Conservation (phyloP, 1,140 invertebrate genomes). For the Aphis gossypii region DNA sequence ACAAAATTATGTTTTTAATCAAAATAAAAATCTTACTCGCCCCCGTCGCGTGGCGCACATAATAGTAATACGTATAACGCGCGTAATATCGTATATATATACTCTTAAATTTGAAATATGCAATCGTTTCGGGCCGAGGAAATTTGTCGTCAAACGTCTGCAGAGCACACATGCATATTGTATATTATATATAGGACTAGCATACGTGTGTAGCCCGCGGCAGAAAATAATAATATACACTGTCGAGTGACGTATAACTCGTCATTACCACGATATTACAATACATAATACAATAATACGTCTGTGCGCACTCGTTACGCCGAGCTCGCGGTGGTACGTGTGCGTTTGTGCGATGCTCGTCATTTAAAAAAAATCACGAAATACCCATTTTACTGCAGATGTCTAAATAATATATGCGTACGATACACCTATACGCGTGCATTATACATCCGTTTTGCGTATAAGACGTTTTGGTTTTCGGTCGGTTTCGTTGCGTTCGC, state of each 20-base stretch:
- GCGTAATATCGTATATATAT: background rate
- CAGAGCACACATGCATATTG: background rate
- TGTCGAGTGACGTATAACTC: background rate
- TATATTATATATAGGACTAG: too few species aligned
- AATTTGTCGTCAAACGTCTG: constrained; percentile 5
- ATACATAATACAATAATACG: constrained; percentile 11
- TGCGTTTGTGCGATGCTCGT: background rate
- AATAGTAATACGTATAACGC: background rate
- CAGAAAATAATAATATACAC: background rate
- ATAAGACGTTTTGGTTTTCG: background rate
- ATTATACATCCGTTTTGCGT: background rate
- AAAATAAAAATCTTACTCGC: background rate
- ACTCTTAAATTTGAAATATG: constrained; percentile 13
- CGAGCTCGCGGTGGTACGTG: background rate
- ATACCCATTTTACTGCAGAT: background rate
- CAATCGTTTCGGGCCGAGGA: background rate
- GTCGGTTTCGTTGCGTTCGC: background rate
- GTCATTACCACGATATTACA: background rate
- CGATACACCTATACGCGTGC: too few species aligned
- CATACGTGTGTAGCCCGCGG: background rate
- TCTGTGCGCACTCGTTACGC: background rate
- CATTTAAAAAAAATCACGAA: background rate
- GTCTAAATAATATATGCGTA: background rate
- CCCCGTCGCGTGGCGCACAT: background rate
- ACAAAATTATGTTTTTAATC: constrained; percentile 11